Base-by-base conservation (phyloP, 2,888 invertebrate species). In the Epicampocera succincta region DNA sequence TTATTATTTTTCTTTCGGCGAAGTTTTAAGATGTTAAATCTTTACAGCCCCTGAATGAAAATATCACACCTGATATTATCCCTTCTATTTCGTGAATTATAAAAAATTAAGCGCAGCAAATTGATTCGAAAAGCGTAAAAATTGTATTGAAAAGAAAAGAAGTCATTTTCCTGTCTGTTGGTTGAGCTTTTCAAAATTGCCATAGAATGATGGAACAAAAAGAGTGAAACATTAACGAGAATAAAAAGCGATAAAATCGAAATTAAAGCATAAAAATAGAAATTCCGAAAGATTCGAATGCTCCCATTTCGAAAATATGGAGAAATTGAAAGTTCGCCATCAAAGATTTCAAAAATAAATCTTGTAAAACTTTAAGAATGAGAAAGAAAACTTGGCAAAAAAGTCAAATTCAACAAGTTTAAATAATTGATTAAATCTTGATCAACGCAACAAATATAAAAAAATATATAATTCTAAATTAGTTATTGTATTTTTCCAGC, bases 61-160 rank as follows among this genome's bases (percentile, higher is more conserved):
- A 48, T 66, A 65, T 74, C 38, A 66, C 74, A 66, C 74, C 74
- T 74, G 74, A 74, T 74, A 66, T 6, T 15, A 17, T 48, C 29
- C 15, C 29, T 65, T 56, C 25, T 25, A n/a, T n/a, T 56, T 69
- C n/a, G 2, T 44, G 33, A 19, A 56, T 44, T 12, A 15, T 19
- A 52, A 25, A 17, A 52, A 44, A 38, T 73, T 21, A 56, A 58
- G 25, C 74, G 48, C 66, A 58, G 17, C 29, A 58, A 74, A 74
- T 66, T 66, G 56, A 69, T 69, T 56, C 19, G 44, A 17, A 19
- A 44, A 3, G 56, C 68, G 29, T 56, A 19, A 42, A 33, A 9
- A 12, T 40, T 56, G 54, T 9, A 69, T 56, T 69, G 42, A 52
- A 68, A 56, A 42, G 54, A n/a, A 25, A n/a, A n/a, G n/a, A n/a